Evolutionary conservation across 2,113 vertebrate species (phyloP).

Genomic region (Proterorhinus semilunaris): DNA sequence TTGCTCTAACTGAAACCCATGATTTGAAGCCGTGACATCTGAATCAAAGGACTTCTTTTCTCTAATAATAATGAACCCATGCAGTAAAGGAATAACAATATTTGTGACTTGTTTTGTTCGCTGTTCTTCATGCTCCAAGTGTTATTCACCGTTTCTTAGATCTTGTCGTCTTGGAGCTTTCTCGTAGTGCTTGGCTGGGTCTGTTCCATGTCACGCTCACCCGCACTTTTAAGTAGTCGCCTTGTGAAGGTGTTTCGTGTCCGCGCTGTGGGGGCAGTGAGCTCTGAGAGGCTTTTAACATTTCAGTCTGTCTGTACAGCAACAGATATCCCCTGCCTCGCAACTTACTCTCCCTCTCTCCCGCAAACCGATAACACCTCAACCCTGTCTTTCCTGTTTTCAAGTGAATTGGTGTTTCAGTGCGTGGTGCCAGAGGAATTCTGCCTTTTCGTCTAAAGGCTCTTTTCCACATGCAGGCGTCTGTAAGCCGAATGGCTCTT

Average conservation of each 20-base stretch:
- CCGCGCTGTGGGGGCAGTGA: not conserved
- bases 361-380: slow-evolving; percentile 35
- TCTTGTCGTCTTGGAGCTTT: not conserved
- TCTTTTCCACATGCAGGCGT: too few relatives aligned
- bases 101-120: too few relatives aligned
- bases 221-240: not conserved
- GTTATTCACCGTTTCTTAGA: not conserved
- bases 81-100: too few relatives aligned
- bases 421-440: slow-evolving; percentile 44
- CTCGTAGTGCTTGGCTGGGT: not conserved
- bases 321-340: slow-evolving; percentile 11
- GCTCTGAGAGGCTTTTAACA: slow-evolving; percentile 40
- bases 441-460: slow-evolving; percentile 54
- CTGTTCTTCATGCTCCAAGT: not conserved
- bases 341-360: not conserved
- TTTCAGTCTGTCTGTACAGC: slow-evolving; percentile 35
- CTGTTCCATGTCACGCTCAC: slow-evolving; percentile 37
- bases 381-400: slow-evolving; percentile 28
- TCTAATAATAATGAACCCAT: too few relatives aligned
- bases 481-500: too few relatives aligned
- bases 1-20: too few relatives aligned
- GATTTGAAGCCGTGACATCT: too few relatives aligned
- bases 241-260: slow-evolving; percentile 9
- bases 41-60: too few relatives aligned
- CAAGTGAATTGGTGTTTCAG: slow-evolving; percentile 52